Conservation (phyloP, 2,888 invertebrate genomes). For the Dendrolimus houi region DNA sequence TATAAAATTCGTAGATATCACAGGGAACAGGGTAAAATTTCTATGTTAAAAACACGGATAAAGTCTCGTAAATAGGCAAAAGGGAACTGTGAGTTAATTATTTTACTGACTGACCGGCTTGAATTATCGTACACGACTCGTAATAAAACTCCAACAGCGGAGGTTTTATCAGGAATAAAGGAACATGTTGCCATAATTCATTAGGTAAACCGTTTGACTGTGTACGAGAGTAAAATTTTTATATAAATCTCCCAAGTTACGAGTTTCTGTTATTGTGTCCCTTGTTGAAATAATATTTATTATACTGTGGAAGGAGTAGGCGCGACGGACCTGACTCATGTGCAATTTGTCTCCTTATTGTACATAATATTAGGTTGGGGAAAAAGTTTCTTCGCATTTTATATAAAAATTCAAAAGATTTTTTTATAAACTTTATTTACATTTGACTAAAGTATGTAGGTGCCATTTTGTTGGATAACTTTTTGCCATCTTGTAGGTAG, state of each 20-base stretch:
- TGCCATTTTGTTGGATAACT: too few relatives aligned
- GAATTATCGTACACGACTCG: constrained; percentile 59
- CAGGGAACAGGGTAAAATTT: neutral
- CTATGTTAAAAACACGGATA: neutral
- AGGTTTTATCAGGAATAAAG: constrained; percentile 66
- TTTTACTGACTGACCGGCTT: constrained; percentile 52
- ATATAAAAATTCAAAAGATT: too few relatives aligned
- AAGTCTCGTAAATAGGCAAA: constrained; percentile 5
- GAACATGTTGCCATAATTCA: constrained; percentile 68
- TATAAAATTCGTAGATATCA: neutral
- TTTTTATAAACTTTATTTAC: too few relatives aligned
- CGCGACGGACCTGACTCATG: constrained; percentile 35
- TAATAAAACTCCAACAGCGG: constrained; percentile 63
- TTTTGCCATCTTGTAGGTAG: too few relatives aligned
- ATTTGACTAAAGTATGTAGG: too few relatives aligned
- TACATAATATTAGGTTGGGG: too few relatives aligned
- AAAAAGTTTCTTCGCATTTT: too few relatives aligned
- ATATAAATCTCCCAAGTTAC: constrained; percentile 63
- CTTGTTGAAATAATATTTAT: constrained; percentile 54
- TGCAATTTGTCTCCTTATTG: constrained; percentile 30
- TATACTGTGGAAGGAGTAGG: constrained; percentile 41
- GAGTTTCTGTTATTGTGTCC: constrained; percentile 50
- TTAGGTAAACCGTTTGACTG: constrained; percentile 54
- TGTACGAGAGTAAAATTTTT: constrained; percentile 61
- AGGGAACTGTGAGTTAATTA: constrained; percentile 65